A percentile compares a stretch with the other conserved stretches of the same genome.
Evolutionary conservation across 2,113 vertebrate species (phyloP).

Genomic region (Pterophyllum scalare): DNA sequence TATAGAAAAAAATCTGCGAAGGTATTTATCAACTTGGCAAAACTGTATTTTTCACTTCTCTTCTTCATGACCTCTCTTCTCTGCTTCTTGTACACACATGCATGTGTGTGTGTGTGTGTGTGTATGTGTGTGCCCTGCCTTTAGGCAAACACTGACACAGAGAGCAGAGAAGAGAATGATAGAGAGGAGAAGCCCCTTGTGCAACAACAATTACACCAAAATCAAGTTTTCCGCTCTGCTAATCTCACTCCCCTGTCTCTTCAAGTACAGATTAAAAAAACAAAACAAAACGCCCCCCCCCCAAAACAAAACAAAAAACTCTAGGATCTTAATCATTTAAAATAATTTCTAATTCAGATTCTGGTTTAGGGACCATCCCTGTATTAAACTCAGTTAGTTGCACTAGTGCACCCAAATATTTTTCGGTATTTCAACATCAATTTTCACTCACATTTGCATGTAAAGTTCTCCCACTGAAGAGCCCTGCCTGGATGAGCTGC

Average conservation of each 20-base stretch:
- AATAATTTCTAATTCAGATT: background rate
- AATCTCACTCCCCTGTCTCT: background rate
- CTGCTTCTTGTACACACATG: background rate
- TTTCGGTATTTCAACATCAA: background rate
- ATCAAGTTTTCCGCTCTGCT: constrained; percentile 1
- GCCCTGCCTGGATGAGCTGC: background rate
- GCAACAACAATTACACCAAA: constrained; percentile 1
- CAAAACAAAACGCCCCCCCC: too few relatives aligned
- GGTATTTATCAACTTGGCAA: background rate
- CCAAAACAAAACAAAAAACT: background rate
- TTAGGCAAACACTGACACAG: background rate
- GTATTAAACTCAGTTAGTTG: background rate
- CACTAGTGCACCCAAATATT: background rate
- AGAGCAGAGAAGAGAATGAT: background rate
- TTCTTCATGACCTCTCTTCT: background rate
- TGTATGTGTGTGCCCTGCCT: background rate
- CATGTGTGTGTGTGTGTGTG: too few relatives aligned
- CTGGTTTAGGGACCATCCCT: background rate
- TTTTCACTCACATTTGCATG: background rate
- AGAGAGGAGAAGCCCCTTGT: background rate
- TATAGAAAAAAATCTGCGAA: background rate
- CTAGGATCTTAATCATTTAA: background rate
- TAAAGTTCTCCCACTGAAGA: background rate
- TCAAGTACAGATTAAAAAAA: background rate
- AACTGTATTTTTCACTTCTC: background rate